Conservation (phyloP, 53 echinoderm and acorn worm species). For the Echinometra lucunter region DNA sequence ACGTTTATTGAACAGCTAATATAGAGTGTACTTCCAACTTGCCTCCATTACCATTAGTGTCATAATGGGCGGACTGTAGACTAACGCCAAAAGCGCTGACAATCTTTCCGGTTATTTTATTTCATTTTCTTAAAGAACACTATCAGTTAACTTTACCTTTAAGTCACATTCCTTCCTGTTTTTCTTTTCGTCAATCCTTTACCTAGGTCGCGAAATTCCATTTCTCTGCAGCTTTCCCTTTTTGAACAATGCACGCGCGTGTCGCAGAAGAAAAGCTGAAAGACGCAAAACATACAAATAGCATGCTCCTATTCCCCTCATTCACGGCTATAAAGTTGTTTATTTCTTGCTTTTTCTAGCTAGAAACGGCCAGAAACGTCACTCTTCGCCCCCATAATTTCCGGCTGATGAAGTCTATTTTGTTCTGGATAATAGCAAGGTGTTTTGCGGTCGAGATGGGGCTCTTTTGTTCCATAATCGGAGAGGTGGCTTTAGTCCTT, state of each 20-base stretch:
- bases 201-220: background rate
- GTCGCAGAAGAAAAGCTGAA: background rate
- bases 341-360: background rate
- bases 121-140: background rate
- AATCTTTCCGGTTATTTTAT: background rate
- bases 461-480: constrained; percentile 23
- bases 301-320: background rate
- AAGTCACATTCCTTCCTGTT: background rate
- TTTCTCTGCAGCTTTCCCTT: background rate
- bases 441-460: background rate
- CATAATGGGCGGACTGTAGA: too few species aligned
- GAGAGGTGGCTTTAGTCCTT: constrained; percentile 28
- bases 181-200: background rate
- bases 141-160: background rate
- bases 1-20: too few species aligned
- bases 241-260: background rate
- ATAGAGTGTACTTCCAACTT: too few species aligned
- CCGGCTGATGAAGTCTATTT: constrained; percentile 44
- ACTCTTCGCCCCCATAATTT: constrained; percentile 61
- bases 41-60: too few species aligned
- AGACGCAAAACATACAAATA: constrained; percentile 37
- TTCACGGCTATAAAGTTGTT: constrained; percentile 27
- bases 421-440: background rate
- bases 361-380: constrained; percentile 25
- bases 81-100: background rate